These are phyloP conservation scores for Nibea albiflora DNA, from an alignment of 2,113 vertebrate species.

Conservation along the genomic window DNA sequence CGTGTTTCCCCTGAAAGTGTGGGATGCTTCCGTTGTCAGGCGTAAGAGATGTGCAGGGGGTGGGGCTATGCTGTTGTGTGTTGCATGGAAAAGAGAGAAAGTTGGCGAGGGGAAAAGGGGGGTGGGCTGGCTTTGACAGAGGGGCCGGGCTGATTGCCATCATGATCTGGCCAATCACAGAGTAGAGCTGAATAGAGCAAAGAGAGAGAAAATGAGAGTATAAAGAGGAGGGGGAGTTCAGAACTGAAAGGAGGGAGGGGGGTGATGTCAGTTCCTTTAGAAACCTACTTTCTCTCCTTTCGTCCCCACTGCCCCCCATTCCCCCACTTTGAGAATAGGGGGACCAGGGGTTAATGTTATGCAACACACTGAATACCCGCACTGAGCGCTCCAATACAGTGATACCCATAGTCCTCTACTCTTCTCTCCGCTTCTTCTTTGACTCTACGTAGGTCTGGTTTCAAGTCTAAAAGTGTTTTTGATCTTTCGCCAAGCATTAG, in stretches of 20 bases:
- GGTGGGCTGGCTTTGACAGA: slow-evolving; percentile 74
- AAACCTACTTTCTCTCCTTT: slow-evolving; percentile 74
- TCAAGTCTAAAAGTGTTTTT: not conserved
- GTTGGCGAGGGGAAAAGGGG: slow-evolving; percentile 41
- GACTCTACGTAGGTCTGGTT: not conserved
- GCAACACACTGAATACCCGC: slow-evolving; percentile 82
- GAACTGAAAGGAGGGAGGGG: slow-evolving; percentile 70
- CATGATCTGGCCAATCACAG: slow-evolving; percentile 80
- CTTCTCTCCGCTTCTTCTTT: slow-evolving; percentile 1
- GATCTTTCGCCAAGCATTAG: not conserved
- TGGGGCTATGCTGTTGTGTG: slow-evolving; percentile 57
- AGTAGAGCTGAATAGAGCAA: slow-evolving; percentile 68
- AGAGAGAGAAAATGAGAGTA: slow-evolving; percentile 72
- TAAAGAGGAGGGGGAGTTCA: slow-evolving; percentile 65
- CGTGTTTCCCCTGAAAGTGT: slow-evolving; percentile 55
- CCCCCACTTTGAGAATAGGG: slow-evolving; percentile 79
- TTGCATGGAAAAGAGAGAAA: slow-evolving; percentile 58
- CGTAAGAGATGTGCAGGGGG: slow-evolving; percentile 60
- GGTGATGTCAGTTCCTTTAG: slow-evolving; percentile 79
- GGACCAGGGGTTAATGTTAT: slow-evolving; percentile 88
- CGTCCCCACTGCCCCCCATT: slow-evolving; percentile 50
- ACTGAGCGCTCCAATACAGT: slow-evolving; percentile 76
- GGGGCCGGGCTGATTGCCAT: slow-evolving; percentile 82
- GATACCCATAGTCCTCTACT: slow-evolving; percentile 65
- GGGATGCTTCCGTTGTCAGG: slow-evolving; percentile 67